phyloP scores from a whole-genome alignment of 2,797 vertebrate genomes.

The Cyprinella venusta region DNA sequence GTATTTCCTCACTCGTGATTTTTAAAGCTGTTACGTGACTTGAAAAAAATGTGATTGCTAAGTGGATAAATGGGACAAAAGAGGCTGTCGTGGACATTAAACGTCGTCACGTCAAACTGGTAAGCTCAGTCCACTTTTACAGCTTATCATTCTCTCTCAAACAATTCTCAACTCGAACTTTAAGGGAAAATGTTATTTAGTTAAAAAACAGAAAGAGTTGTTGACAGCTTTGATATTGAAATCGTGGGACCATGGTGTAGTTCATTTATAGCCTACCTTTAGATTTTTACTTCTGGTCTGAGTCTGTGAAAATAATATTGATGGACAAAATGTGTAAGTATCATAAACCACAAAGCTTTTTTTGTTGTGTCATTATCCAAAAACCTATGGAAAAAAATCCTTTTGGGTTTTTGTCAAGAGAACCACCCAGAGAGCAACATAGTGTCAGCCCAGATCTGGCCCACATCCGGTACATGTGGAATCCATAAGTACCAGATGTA shows the following conservation, averaged over 20 bases:
- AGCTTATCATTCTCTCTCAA: background rate
- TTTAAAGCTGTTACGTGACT: background rate
- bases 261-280: background rate
- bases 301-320: too few species aligned
- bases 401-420: background rate
- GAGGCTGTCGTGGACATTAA: background rate
- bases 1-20: too few species aligned
- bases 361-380: background rate
- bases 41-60: background rate
- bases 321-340: too few species aligned
- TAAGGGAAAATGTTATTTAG: background rate
- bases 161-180: background rate
- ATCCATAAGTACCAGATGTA: too few species aligned
- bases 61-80: background rate
- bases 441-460: too few species aligned
- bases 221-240: too few species aligned
- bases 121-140: background rate
- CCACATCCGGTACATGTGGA: too few species aligned
- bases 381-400: background rate
- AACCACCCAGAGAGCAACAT: too few species aligned
- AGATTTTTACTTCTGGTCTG: background rate
- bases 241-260: background rate
- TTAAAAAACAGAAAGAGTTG: too few species aligned
- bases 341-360: too few species aligned
- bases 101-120: too few species aligned